Evolutionary conservation across 2,888 invertebrate genomes (phyloP), one percentile per base, ranked within the genome.

Genomic region (Lasioglossum calceatum): DNA sequence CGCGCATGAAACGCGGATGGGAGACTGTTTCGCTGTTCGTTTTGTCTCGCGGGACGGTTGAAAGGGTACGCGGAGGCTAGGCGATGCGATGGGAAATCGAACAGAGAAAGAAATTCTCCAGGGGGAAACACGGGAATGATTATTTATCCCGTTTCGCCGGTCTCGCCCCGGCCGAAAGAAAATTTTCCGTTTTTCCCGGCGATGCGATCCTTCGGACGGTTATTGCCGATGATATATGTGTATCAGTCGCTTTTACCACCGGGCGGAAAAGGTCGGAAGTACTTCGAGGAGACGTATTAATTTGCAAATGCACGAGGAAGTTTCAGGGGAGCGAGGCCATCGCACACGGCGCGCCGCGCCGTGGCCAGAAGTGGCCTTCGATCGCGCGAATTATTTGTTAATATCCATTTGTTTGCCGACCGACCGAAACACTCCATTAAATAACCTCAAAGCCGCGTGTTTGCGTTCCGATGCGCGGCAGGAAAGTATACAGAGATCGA

Each of bases 361-460:
- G 14, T 14, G 8, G n/a, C 23, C 12, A 4, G 19, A 3, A 4
- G 10, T 5, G 39, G 10, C 19, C 39, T 74, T 64, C 79, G 76
- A 80, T 84, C 81, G 81, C 77, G 32, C 71, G 74, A 89, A 89
- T 84, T 85, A 85, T 89, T 89, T 81, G 89, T 89, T 89, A 89
- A 89, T 89, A 89, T 79, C 87, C 85, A 84, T 85, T 83, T 89
- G 74, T 78, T 76, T 77, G 87, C 83, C 54, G 27, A 72, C 76
- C 71, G 73, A 77, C 76, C 81, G 87, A 80, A 85, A 85, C 81
- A 83, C 70, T 85, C 87, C 82, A 87, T 85, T 77, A 79, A 84
- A 87, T 81, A 89, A 89, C 87, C 87, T 77, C 87, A 84, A 89
- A 87, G 81, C 89, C 87, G 73, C 82, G 64, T 84, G 79, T 82